Base-by-base conservation (phyloP, 2,113 vertebrate species). In the Podarcis raffonei region DNA sequence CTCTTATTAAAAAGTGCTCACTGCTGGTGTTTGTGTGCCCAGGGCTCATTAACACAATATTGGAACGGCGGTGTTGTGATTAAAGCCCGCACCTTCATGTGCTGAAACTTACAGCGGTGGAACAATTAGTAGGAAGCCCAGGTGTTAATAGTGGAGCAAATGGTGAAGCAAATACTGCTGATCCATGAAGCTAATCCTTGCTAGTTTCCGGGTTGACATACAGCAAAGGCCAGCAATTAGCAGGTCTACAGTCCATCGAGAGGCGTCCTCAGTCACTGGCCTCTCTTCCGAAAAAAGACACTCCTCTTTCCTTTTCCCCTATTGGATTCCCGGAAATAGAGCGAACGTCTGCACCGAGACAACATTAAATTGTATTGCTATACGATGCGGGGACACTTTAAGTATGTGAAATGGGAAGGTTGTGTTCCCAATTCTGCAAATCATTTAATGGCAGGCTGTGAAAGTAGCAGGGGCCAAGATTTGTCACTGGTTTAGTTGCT, bases 1-100 rank as follows among this genome's bases (percentile, higher is more conserved):
- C 71, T 93, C 20, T 13, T 86, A n/a, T 89, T 92, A 74, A 57
- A 84, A 91, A 90, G 88, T 30, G 87, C 74, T 88, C 90, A 48
- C n/a, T 30, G 32, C 79, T 65, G 25, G 30, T 71, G 25, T 23
- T 87, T 88, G 13, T 75, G 15, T 48, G 1, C 59, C 35, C 71
- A 65, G 71, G 32, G 30, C 57, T 76, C 37, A 88, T 77, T 83
- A 35, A 66, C 30, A 82, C n/a, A 82, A 48, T 88, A 59, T 77
- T 74, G 37, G 15, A 53, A 89, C 30, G 62, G 22, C 37, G 42
- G 12, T 90, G 92, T 84, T 90, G 91, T 68, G 88, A 65, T 20
- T 91, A 86, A 89, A 90, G 92, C 84, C 48, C 74, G 77, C 27
- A 62, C 48, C 13, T 13, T 89, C 53, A 27, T 9, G 37, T 32